Evolutionary conservation across 1,140 invertebrate species (phyloP), one percentile per base, ranked within the genome.

Genomic region (Calycopis cecrops): DNA sequence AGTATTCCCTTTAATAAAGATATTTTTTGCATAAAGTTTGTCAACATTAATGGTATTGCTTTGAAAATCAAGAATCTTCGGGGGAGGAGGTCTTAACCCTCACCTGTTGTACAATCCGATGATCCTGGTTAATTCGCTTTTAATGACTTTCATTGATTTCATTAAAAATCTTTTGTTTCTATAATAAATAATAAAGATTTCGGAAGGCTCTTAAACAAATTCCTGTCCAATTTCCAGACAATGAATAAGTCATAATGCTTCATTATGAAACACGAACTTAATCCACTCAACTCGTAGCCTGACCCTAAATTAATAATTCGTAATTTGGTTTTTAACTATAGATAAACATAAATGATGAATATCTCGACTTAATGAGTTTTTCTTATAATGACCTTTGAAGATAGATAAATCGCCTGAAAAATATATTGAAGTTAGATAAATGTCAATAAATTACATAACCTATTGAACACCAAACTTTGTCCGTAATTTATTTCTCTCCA

Each of bases 231-330:
- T 71, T 71, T 70, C 69, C 62, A 72, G 66, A 74, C 62, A 61
- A 84, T 84, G 80, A 84, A 84, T 84, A 84, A 84, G 65, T 81
- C 80, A 84, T 83, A 71, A 42, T 67, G 60, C 67, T 73, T 81
- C 78, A 75, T 83, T 83, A 83, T 71, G 74, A 78, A 68, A 73
- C 75, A 73, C 63, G 72, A 69, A 73, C 61, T 78, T 69, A n/a
- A n/a, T n/a, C n/a, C n/a, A n/a, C n/a, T n/a, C n/a, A n/a, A n/a
- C n/a, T n/a, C n/a, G n/a, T n/a, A n/a, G n/a, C n/a, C n/a, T n/a
- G n/a, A n/a, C n/a, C n/a, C n/a, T n/a, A n/a, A n/a, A n/a, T n/a
- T n/a, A n/a, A n/a, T n/a, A n/a, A n/a, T n/a, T n/a, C n/a, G n/a
- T n/a, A n/a, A n/a, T n/a, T n/a, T n/a, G n/a, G n/a, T n/a, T n/a